These are phyloP conservation scores for Morinoia aosen DNA, from an alignment of 2,888 invertebrate species.

Conservation along the genomic window DNA sequence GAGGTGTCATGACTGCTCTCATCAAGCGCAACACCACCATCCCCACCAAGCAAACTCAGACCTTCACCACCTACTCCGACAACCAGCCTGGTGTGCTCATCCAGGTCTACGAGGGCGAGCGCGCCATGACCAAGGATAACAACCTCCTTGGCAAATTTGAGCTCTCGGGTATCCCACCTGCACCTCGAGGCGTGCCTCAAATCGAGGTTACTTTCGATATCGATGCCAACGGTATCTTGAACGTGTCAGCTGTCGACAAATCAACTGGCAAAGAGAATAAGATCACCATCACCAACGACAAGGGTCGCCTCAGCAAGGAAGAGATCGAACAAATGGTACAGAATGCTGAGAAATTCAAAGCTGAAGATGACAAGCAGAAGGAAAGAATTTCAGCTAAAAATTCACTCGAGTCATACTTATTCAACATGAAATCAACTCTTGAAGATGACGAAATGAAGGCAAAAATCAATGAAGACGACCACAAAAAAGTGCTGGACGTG, in stretches of 20 bases:
- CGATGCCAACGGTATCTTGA: conserved; percentile 73
- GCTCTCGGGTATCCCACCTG: conserved; percentile 75
- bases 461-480: conserved; percentile 87
- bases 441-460: conserved; percentile 96
- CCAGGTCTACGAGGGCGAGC: too few species aligned
- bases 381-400: conserved; percentile 79
- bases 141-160: conserved; percentile 75
- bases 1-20: too few species aligned
- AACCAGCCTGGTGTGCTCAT: conserved; percentile 78
- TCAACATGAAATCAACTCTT: conserved; percentile 82
- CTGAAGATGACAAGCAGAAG: conserved; percentile 74
- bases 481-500: conserved; percentile 85
- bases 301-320: conserved; percentile 74
- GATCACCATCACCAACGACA: conserved; percentile 73
- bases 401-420: conserved; percentile 78
- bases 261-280: conserved; percentile 72
- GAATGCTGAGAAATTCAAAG: conserved; percentile 84
- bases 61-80: conserved; percentile 96
- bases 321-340: conserved; percentile 77
- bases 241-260: conserved; percentile 76
- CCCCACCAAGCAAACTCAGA: conserved; percentile 76
- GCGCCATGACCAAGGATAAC: too few species aligned
- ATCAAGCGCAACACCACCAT: too few species aligned
- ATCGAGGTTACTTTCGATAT: too few species aligned
- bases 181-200: conserved; percentile 73